Base-by-base conservation (phyloP, 53 echinoderm and acorn worm species). In the Apostichopus leukothele region DNA sequence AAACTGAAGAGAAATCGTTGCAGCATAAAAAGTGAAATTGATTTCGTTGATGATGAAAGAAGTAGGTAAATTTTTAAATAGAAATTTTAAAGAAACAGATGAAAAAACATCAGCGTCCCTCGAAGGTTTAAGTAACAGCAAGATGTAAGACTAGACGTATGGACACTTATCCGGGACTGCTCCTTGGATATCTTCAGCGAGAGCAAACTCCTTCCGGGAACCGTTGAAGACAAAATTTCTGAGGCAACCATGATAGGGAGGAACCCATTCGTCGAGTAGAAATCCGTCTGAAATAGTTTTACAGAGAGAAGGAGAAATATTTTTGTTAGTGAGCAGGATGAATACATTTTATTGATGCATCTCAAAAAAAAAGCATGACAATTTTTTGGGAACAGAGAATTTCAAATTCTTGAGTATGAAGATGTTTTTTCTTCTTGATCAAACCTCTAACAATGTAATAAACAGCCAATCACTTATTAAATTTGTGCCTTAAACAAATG, bases 151-250 rank as follows among this genome's bases (percentile, higher is more conserved):
- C 63, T 50, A 77, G 6, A 77, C 7, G 50, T 50, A 51, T 50
- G 77, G 51, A 77, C 77, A 77, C 39, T 77, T 77, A 77, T 77
- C 77, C 6, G 77, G 77, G 1, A 77, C 77, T 25, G 77, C 77
- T 51, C 77, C 6, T 6, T 25, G 23, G 51, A 77, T 77, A 16
- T 77, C 77, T 39, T 50, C 77, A 16, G 77, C 77, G 5, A 25
- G 23, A 5, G 50, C 12, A 18, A 77, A 77, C 16, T 77, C 52
- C 10, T 27, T 23, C 16, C 50, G 52, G 27, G 77, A 77, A 25
- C 52, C 50, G 27, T 77, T 27, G 50, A 77, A 77, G 52, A 51
- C 22, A 9, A 77, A 26, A 50, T 77, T 10, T 51, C 77, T 77
- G 11, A 77, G 16, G 77, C 77, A 77, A 25, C 77, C 77, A 27